Base-by-base conservation (phyloP, 53 echinoderm and acorn worm genomes). In the Luidia sarsii region DNA sequence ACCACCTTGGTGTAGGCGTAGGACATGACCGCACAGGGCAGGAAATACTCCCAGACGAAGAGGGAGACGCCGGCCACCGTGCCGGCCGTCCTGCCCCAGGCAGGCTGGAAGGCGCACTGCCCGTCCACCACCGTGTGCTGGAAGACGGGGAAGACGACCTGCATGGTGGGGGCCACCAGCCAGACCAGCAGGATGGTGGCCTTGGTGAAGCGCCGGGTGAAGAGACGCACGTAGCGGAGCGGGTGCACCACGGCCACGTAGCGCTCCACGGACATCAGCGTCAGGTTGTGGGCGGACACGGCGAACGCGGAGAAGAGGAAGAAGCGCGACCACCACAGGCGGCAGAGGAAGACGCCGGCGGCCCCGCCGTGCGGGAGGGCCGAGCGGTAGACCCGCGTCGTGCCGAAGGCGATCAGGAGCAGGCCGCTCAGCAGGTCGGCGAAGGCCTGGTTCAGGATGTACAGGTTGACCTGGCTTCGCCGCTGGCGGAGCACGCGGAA, bases 251-350 rank as follows among this genome's bases (percentile, higher is more conserved):
- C 95, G 8, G 95, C 95, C 35, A 87, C 65, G 68, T 92, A 95
- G 21, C 95, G 83, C 55, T 95, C 95, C 6, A 92, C 56, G 3
- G 95, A 95, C 90, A 95, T 90, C 25, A 81, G 70, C 22, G 92
- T 92, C 46, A 95, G 72, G 51, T 95, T 95, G 84, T 82, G 90
- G 2, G 95, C 92, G 0, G 95, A 95, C 14, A 92, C 82, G 16
- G 90, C 92, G 36, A 95, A 95, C 18, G 89, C 84, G 2, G 92
- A 84, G 70, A 92, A 95, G 23, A 95, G 81, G 49, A 90, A 92
- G 72, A 95, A 95, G 0, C 95, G 81, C 18, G 90, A 90, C 92
- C 92, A 92, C 95, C 95, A 95, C n/a, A 95, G 81, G 27, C 92
- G 89, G 53, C 95, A 95, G n/a, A 95, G 34, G 43, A 95, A 90